Conservation (phyloP, 2,113 vertebrate genomes). For the Emydocephalus ijimae region DNA sequence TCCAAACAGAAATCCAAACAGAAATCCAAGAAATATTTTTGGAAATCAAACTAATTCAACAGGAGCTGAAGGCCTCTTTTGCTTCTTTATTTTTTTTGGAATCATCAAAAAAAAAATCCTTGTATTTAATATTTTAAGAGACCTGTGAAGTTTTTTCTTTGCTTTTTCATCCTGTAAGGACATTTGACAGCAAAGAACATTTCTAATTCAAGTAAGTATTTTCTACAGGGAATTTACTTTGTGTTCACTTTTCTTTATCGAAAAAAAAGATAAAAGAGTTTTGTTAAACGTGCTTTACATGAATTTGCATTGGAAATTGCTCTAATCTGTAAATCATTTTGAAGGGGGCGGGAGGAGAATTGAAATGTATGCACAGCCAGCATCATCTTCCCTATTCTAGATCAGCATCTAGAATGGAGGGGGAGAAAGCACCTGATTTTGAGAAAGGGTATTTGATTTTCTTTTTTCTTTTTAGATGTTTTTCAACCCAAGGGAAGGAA, state of each 20-base stretch:
- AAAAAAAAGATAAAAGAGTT: constrained; percentile 27
- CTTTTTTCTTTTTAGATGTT: constrained; percentile 27
- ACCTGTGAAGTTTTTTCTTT: constrained; percentile 57
- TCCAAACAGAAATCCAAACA: constrained; percentile 56
- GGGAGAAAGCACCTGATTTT: constrained; percentile 62
- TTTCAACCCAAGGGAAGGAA: constrained; percentile 69
- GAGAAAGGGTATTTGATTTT: constrained; percentile 40
- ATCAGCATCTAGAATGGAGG: constrained; percentile 29
- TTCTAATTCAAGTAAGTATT: constrained; percentile 74
- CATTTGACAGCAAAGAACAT: constrained; percentile 71
- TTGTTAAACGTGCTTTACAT: constrained; percentile 54
- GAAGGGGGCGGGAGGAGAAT: constrained; percentile 31
- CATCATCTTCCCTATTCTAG: constrained; percentile 43
- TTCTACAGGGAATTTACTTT: constrained; percentile 64
- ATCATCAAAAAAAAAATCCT: constrained; percentile 52
- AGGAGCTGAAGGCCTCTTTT: neutral
- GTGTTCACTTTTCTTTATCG: constrained; percentile 57
- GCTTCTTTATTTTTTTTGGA: constrained; percentile 42
- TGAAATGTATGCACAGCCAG: neutral
- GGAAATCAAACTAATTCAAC: constrained; percentile 35
- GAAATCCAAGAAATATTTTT: constrained; percentile 56
- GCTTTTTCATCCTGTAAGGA: constrained; percentile 64
- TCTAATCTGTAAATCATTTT: constrained; percentile 33
- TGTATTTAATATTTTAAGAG: constrained; percentile 53
- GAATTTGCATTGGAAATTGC: constrained; percentile 54